Conservation (phyloP, 2,113 vertebrate genomes). For the Xiphophorus maculatus region DNA sequence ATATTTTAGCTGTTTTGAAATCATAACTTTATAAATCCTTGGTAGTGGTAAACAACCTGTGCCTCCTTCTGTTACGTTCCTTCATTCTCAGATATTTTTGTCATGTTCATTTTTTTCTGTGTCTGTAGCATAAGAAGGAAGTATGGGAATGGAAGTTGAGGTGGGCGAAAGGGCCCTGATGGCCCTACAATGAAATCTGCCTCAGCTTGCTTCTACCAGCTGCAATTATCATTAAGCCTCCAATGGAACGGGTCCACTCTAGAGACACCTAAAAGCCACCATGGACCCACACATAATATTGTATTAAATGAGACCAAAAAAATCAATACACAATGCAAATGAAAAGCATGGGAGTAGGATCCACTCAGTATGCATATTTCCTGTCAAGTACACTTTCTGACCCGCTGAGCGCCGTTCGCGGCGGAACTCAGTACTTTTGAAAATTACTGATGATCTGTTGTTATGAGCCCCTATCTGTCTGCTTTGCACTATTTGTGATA, state of each 20-base stretch:
- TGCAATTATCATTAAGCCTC: constrained; percentile 83
- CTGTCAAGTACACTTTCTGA: constrained; percentile 87
- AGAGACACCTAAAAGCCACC: constrained; percentile 77
- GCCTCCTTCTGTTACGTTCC: constrained; percentile 41
- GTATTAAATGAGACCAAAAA: constrained; percentile 83
- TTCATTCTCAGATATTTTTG: constrained; percentile 13
- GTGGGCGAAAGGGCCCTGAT: constrained; percentile 73
- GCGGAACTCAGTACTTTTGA: constrained; percentile 78
- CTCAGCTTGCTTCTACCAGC: constrained; percentile 77
- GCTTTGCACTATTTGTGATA: constrained; percentile 71
- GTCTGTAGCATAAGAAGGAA: constrained; percentile 59
- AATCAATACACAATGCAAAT: constrained; percentile 86
- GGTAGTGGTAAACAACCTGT: constrained; percentile 11
- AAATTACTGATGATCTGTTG: constrained; percentile 81
- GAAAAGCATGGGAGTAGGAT: constrained; percentile 83
- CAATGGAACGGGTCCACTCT: constrained; percentile 78
- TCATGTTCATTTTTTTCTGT: constrained; percentile 19
- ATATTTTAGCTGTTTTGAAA: neutral
- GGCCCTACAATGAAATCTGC: constrained; percentile 75
- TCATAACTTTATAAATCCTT: neutral
- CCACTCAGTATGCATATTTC: constrained; percentile 86
- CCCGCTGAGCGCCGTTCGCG: constrained; percentile 74
- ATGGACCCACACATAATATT: constrained; percentile 82
- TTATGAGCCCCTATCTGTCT: constrained; percentile 77
- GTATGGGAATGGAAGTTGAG: constrained; percentile 69